Base-by-base conservation (phyloP, 2,113 vertebrate species). In the Pseudopipra pipra region DNA sequence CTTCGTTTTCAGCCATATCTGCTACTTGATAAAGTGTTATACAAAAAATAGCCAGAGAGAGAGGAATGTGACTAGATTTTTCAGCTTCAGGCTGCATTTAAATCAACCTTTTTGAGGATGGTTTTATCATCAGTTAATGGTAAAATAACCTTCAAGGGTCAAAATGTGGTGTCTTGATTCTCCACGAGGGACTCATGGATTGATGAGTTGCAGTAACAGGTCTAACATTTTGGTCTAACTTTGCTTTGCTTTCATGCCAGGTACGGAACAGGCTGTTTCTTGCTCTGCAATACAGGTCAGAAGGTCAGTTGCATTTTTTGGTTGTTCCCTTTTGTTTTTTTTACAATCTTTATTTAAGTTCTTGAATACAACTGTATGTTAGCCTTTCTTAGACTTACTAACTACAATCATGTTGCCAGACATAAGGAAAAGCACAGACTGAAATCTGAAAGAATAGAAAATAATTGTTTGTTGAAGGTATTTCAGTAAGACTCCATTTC, bases 251-350 rank as follows among this genome's bases (percentile, higher is more conserved):
- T 85, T 80, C 49, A 62, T 66, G 93, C 14, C 94, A 99, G 99
- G 93, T 99, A 99, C 9, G 99, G 99, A 80, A 99, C 99, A 33
- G 99, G 99, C 22, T 99, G 99, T 96, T 99, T 99, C 97, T 97
- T 99, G 95, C 98, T 99, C 70, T 98, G 98, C 95, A 99, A 99
- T 74, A 99, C 99, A 62, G 99, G 99, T 46, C 97, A 94, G 79
- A 99, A 99, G 98, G 99, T 99, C 95, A 93, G 98, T 97, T 89
- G 67, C 68, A 37, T 70, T 92, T 96, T 66, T 78, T 1, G 63
- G 12, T 46, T 47, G 12, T 74, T 90, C 14, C 11, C 20, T 56
- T 71, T 56, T 72, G 55, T 7, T 27, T 89, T 70, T 76, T 68
- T 52, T 35, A 10, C n/a, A 55, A 12, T 68, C 22, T 87, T 70